Evolutionary conservation across 2,113 vertebrate species (phyloP).

Genomic region (Hypocryptadius cinnamomeus): DNA sequence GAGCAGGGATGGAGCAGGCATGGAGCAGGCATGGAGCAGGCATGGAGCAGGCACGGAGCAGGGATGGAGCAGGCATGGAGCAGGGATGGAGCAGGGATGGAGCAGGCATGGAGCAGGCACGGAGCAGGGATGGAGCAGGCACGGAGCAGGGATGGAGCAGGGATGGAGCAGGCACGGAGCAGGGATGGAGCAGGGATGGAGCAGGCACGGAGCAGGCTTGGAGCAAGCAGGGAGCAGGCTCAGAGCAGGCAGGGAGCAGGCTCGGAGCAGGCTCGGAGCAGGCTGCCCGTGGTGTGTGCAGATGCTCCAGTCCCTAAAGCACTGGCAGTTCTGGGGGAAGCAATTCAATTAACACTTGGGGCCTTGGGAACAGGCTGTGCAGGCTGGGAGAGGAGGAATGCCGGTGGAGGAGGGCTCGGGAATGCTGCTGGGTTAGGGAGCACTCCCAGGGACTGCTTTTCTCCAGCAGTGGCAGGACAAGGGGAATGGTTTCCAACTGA

Average conservation of each 20-base stretch:
- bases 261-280: not conserved
- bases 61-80: not conserved
- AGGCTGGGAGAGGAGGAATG: conserved; percentile 20
- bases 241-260: not conserved
- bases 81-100: no score
- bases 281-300: not conserved
- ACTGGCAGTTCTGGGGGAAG: not conserved
- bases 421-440: not conserved
- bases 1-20: not conserved
- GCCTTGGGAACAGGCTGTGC: conserved; percentile 9
- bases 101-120: not conserved
- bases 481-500: not conserved
- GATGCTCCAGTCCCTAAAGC: conserved; percentile 16
- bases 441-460: not conserved
- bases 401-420: not conserved
- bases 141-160: not conserved
- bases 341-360: not conserved
- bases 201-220: no score
- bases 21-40: not conserved
- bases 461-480: not conserved
- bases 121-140: not conserved
- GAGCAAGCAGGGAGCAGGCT: not conserved
- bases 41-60: not conserved
- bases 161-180: not conserved
- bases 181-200: not conserved